Conservation (phyloP, 2,113 vertebrate genomes). For the Danionella cerebrum region DNA sequence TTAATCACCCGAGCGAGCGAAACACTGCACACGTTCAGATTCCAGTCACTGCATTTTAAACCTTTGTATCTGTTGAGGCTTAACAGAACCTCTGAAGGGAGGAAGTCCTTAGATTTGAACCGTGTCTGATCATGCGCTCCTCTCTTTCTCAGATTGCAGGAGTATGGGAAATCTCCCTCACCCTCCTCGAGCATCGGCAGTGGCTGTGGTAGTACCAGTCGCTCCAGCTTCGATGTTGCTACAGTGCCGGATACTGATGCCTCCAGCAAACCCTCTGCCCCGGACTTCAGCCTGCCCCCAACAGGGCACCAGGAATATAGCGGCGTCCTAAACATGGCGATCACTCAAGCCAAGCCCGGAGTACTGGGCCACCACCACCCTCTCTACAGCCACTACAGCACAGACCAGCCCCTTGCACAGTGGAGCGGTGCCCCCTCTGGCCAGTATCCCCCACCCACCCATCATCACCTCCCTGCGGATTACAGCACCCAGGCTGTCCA, state of each 20-base stretch:
- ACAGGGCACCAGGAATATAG: constrained; percentile 69
- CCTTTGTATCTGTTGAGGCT: background rate
- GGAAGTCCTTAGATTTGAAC: too few species aligned
- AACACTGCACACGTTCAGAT: too few species aligned
- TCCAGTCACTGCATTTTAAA: background rate
- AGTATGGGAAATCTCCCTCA: constrained; percentile 53
- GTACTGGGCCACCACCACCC: constrained; percentile 59
- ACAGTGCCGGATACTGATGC: constrained; percentile 64
- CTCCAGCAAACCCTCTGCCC: constrained; percentile 45
- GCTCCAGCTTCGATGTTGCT: constrained; percentile 59
- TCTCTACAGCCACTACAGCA: constrained; percentile 66
- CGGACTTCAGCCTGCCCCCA: constrained; percentile 49
- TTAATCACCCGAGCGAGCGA: too few species aligned
- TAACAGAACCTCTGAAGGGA: too few species aligned
- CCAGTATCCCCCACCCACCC: constrained; percentile 64
- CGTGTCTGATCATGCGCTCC: too few species aligned
- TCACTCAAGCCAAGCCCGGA: constrained; percentile 63
- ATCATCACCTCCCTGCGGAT: constrained; percentile 70
- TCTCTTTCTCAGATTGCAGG: constrained; percentile 45
- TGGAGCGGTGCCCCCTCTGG: constrained; percentile 69
- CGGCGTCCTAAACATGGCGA: constrained; percentile 67
- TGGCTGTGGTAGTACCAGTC: constrained; percentile 36
- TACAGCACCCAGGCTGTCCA: constrained; percentile 69
- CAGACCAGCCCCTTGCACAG: constrained; percentile 70
- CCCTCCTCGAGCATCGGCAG: constrained; percentile 50